Percentiles rank a stretch among this genome's conserved stretches.
phyloP scores from a whole-genome alignment of 64 coral and sea anemone genomes.

The Dendrophyllia cribrosa region DNA sequence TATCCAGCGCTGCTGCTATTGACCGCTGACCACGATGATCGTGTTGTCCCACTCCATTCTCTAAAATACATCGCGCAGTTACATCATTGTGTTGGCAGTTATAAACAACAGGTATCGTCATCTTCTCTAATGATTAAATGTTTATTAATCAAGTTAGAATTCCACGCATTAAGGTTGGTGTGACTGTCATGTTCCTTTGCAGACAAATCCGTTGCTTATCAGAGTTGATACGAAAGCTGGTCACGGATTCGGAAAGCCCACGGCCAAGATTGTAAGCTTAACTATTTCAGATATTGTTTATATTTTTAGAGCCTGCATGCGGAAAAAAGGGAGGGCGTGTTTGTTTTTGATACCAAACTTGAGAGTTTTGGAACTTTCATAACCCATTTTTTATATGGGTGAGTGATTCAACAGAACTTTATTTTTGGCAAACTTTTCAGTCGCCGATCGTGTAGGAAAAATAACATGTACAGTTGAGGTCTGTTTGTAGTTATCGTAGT shows the following conservation, averaged over 20 bases:
- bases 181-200: background rate
- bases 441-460: no score
- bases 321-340: no score
- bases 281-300: background rate
- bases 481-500: no score
- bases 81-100: slow-evolving; percentile 80
- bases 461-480: no score
- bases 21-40: slow-evolving; percentile 99
- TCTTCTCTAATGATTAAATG: no score
- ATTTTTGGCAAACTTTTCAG: no score
- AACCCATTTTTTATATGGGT: no score
- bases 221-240: slow-evolving; percentile 93
- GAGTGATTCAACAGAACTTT: no score
- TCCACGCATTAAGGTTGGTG: background rate
- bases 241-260: slow-evolving; percentile 95
- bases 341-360: no score
- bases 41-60: slow-evolving; percentile 95
- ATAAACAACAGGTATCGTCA: slow-evolving; percentile 76
- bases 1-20: slow-evolving; percentile 91
- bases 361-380: no score
- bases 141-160: no score
- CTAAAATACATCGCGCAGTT: slow-evolving; percentile 96
- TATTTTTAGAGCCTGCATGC: no score
- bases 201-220: slow-evolving; percentile 84
- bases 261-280: slow-evolving; percentile 85